These are phyloP conservation scores for Sebastes minor DNA, from an alignment of 2,797 vertebrate species.

Conservation along the genomic window DNA sequence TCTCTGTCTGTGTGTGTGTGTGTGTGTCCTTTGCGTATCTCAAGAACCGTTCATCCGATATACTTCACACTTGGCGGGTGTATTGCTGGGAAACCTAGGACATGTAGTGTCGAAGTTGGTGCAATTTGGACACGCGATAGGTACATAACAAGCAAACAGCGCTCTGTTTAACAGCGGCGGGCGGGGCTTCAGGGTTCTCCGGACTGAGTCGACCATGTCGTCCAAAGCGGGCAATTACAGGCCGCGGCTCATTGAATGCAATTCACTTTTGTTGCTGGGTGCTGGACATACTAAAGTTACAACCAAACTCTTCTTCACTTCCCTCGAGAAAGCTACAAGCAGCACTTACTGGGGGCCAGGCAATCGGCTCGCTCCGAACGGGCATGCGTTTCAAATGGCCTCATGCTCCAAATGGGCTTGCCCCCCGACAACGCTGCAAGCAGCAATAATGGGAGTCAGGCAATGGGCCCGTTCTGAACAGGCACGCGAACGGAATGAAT, in stretches of 20 bases:
- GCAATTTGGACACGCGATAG: not conserved
- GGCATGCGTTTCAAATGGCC: not conserved
- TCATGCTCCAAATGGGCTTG: not conserved
- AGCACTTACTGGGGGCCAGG: not conserved
- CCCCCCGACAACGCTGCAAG: not conserved
- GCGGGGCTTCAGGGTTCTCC: not conserved
- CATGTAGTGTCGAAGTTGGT: not conserved
- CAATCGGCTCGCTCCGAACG: not conserved
- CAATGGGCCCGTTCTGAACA: not conserved
- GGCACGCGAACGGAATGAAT: not conserved
- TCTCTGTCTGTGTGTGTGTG: not conserved
- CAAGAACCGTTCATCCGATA: not conserved
- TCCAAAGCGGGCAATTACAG: not conserved
- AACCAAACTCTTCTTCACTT: not conserved
- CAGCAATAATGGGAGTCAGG: not conserved
- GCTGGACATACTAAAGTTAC: not conserved
- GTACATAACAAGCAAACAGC: not conserved
- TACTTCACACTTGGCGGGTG: not conserved
- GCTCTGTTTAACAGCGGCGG: not conserved
- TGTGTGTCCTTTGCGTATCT: not conserved
- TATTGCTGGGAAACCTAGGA: not conserved
- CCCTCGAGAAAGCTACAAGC: not conserved
- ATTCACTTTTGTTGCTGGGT: not conserved
- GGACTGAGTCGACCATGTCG: not conserved
- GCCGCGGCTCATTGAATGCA: not conserved